Evolutionary conservation across 2,797 vertebrate species (phyloP).

Genomic region (Helarctos malayanus): DNA sequence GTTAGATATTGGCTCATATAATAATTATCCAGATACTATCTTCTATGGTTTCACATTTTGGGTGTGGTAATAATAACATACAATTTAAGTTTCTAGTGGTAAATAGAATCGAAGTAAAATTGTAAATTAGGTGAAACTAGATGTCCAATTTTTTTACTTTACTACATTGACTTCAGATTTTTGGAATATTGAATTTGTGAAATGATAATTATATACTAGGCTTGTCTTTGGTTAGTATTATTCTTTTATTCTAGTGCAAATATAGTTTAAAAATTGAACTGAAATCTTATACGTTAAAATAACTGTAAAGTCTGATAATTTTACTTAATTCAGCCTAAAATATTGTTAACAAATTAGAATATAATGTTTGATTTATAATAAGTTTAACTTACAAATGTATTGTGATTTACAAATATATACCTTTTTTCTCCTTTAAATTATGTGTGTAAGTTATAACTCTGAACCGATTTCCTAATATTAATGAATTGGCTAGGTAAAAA

Average conservation of each 20-base stretch:
- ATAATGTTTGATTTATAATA: slow-evolving; percentile 34
- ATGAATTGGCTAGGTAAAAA: slow-evolving; percentile 52
- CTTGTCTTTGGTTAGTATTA: slow-evolving; percentile 10
- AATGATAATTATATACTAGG: neutral
- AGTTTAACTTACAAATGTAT: slow-evolving; percentile 32
- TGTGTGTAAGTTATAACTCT: neutral
- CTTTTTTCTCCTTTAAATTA: slow-evolving; percentile 48
- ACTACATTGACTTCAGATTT: slow-evolving; percentile 10
- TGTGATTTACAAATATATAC: slow-evolving; percentile 29
- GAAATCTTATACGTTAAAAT: neutral
- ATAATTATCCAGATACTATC: neutral
- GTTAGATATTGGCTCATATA: neutral
- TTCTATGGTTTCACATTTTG: slow-evolving; percentile 13
- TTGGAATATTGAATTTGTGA: slow-evolving; percentile 41
- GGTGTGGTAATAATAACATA: neutral
- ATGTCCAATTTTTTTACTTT: neutral
- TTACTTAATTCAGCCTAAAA: slow-evolving; percentile 43
- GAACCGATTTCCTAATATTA: slow-evolving; percentile 47
- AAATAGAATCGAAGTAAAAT: slow-evolving; percentile 45
- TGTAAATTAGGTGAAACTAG: neutral
- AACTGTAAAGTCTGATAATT: neutral
- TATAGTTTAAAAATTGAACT: slow-evolving; percentile 25
- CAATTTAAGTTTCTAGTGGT: slow-evolving; percentile 43
- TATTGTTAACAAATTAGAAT: slow-evolving; percentile 62
- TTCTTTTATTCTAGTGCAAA: slow-evolving; percentile 13